phyloP scores from a whole-genome alignment of 2,113 vertebrate species.

The Corvus cornix region DNA sequence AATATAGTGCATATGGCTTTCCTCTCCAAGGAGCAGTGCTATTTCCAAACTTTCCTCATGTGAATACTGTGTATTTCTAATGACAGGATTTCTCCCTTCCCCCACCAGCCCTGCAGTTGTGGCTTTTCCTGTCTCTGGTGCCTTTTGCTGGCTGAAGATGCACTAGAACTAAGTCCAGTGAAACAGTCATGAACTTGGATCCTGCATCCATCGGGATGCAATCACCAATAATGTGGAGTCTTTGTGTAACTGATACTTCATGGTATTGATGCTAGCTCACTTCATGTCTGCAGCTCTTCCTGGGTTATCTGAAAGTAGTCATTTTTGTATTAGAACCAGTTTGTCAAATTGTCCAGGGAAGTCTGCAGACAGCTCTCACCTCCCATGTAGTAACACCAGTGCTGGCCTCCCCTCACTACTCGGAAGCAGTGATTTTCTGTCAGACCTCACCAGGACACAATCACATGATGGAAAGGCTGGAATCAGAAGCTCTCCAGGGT shows the following conservation, averaged over 20 bases:
- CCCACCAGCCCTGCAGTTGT: not conserved
- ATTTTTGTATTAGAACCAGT: slow-evolving; percentile 39
- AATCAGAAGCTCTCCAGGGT: slow-evolving; percentile 33
- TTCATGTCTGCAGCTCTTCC: not conserved
- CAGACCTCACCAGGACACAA: not conserved
- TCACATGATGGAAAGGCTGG: not conserved
- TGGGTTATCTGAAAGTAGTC: not conserved
- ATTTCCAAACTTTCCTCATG: not conserved
- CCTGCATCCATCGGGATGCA: not conserved
- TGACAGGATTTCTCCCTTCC: not conserved
- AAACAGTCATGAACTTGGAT: not conserved
- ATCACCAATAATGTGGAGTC: not conserved
- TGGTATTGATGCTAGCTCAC: not conserved
- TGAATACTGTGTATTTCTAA: not conserved
- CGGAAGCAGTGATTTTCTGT: slow-evolving; percentile 49
- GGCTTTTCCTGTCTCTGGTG: not conserved
- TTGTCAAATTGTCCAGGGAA: slow-evolving; percentile 14
- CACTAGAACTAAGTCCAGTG: not conserved
- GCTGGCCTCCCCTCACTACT: not conserved
- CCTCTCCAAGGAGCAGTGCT: slow-evolving; percentile 23
- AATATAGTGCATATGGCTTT: not conserved
- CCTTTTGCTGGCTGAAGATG: not conserved
- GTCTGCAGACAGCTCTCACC: not conserved
- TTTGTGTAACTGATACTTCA: not conserved
- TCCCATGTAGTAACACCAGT: not conserved